Percentiles rank a stretch among this genome's conserved stretches.
phyloP scores from a whole-genome alignment of 2,113 vertebrate species.

The Callipepla squamata region DNA sequence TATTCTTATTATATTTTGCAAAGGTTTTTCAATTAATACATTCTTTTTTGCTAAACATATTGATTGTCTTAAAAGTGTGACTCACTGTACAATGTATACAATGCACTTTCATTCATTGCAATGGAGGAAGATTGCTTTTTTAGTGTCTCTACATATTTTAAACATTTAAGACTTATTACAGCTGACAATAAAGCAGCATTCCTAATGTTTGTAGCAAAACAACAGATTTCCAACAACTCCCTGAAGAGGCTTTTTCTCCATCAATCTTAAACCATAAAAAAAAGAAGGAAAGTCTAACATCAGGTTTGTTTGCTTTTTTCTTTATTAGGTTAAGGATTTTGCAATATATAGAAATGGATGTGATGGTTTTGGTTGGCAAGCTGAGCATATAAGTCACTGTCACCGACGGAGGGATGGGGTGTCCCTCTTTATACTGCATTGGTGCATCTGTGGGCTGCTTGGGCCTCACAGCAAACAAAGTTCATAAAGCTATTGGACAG shows the following conservation, averaged over 20 bases:
- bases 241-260: neutral
- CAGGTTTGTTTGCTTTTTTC: neutral
- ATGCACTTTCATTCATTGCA: neutral
- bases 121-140: neutral
- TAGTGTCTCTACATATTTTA: neutral
- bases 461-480: no score
- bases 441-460: no score
- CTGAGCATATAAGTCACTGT: no score
- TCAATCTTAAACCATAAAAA: neutral
- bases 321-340: neutral
- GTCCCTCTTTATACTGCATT: no score
- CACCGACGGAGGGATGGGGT: no score
- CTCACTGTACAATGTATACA: neutral
- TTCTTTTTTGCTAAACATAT: neutral
- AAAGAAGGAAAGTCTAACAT: neutral
- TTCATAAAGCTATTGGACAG: no score
- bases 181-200: neutral
- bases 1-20: neutral
- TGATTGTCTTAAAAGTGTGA: neutral
- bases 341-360: neutral
- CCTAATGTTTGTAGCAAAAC: neutral
- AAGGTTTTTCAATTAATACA: neutral
- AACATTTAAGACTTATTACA: neutral
- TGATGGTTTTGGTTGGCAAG: no score
- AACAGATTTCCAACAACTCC: neutral